Conservation (phyloP, 2,797 vertebrate species). For the Pelodytes ibericus region DNA sequence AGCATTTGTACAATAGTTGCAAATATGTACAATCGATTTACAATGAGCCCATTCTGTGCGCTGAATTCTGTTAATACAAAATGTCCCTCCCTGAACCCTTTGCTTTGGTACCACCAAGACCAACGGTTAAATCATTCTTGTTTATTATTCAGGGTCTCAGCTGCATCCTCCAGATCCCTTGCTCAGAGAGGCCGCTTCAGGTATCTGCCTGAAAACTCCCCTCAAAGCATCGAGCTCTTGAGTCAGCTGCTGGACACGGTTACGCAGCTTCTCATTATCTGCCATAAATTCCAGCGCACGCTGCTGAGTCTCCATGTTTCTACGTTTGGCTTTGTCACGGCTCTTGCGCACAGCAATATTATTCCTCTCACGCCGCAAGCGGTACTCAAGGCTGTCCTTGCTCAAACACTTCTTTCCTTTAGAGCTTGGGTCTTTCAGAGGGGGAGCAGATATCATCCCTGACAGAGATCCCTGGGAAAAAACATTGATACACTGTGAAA, state of each 20-base stretch:
- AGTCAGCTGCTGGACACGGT: slow-evolving; percentile 82
- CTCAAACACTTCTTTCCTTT: slow-evolving; percentile 83
- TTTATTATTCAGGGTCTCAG: slow-evolving; percentile 51
- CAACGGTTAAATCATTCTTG: neutral
- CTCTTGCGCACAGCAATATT: slow-evolving; percentile 92
- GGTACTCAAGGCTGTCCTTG: slow-evolving; percentile 88
- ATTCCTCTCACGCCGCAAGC: slow-evolving; percentile 84
- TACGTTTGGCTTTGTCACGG: slow-evolving; percentile 87
- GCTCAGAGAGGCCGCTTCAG: slow-evolving; percentile 71
- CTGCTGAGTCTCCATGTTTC: slow-evolving; percentile 87
- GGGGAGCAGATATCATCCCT: slow-evolving; percentile 42
- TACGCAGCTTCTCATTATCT: slow-evolving; percentile 86
- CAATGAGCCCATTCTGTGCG: too few species aligned
- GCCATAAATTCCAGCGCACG: slow-evolving; percentile 86
- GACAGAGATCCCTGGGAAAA: slow-evolving; percentile 13
- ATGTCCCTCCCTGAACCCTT: neutral
- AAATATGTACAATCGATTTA: too few species aligned
- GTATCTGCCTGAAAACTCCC: slow-evolving; percentile 86
- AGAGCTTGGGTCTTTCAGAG: slow-evolving; percentile 56
- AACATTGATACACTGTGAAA: neutral
- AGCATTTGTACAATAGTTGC: too few species aligned
- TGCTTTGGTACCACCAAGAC: neutral
- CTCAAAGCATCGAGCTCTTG: slow-evolving; percentile 90
- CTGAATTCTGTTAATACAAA: neutral
- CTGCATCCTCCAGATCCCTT: slow-evolving; percentile 67